phyloP scores from a whole-genome alignment of 2,113 vertebrate genomes.

The Microcebus jonahi region DNA sequence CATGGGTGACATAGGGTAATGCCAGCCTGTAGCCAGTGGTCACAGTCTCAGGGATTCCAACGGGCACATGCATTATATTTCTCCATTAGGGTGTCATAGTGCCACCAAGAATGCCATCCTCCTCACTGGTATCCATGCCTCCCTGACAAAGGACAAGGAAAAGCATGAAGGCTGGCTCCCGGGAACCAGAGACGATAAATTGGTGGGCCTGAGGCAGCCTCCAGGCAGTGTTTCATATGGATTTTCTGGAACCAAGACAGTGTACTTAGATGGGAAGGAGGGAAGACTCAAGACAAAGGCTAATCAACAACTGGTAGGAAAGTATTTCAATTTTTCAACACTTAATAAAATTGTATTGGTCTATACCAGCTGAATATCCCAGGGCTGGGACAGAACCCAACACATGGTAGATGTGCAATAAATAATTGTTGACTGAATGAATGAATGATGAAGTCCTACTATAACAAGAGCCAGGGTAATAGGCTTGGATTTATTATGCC shows the following conservation, averaged over 20 bases:
- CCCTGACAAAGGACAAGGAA: not conserved
- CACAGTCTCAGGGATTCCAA: not conserved
- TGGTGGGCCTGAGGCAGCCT: not conserved
- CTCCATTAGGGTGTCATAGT: not conserved
- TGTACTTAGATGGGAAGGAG: accelerated
- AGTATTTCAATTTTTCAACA: not conserved
- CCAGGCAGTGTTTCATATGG: not conserved
- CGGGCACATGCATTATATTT: not conserved
- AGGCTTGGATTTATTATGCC: not conserved
- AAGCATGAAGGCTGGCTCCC: not conserved
- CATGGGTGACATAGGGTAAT: not conserved
- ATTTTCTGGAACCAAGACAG: not conserved
- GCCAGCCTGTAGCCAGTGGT: not conserved
- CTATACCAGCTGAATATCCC: not conserved
- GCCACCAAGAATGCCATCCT: not conserved
- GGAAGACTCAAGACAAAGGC: not conserved
- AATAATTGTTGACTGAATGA: not conserved
- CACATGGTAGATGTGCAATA: not conserved
- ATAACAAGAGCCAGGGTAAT: not conserved
- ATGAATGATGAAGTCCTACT: not conserved
- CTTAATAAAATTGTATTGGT: not conserved
- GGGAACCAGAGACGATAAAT: not conserved
- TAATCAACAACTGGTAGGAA: not conserved
- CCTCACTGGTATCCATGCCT: not conserved
- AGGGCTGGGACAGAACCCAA: not conserved